These are phyloP conservation scores for Terebella lapidaria DNA, from an alignment of 2,888 invertebrate species.

Conservation along the genomic window DNA sequence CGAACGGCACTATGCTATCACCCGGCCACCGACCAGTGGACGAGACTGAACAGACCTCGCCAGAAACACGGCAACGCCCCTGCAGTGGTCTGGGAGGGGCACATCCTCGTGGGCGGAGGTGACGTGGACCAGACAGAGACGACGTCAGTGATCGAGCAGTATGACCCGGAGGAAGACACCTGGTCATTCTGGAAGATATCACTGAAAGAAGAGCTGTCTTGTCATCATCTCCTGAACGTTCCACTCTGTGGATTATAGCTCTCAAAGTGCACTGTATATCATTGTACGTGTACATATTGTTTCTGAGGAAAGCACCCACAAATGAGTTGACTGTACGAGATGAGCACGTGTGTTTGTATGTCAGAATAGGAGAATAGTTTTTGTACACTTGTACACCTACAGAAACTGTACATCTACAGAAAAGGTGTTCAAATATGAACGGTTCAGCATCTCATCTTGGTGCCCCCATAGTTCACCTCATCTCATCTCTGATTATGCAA, in stretches of 20 bases:
- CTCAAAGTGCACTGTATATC: no score
- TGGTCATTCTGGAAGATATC: constrained; percentile 17
- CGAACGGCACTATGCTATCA: constrained; percentile 13
- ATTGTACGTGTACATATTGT: no score
- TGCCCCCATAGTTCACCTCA: no score
- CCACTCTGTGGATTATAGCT: constrained; percentile 13
- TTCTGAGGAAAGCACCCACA: no score
- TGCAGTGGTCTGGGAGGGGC: constrained; percentile 18
- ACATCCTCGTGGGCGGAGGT: constrained; percentile 18
- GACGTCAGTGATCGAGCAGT: constrained; percentile 17
- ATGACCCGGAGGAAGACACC: constrained; percentile 14
- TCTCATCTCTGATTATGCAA: no score
- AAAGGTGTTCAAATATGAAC: no score
- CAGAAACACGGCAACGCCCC: constrained; percentile 21
- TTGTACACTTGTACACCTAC: no score
- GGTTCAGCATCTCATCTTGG: no score
- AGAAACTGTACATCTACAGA: no score
- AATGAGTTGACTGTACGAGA: no score
- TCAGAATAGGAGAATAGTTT: no score
- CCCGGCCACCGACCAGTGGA: constrained; percentile 17
- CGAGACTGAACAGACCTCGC: constrained; percentile 8
- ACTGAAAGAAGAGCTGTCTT: constrained; percentile 18
- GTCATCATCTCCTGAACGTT: constrained; percentile 18
- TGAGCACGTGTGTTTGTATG: no score
- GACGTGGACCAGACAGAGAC: constrained; percentile 12